Percentiles rank a stretch among this genome's conserved stretches.
Evolutionary conservation across 2,888 invertebrate genomes (phyloP).

Genomic region (Chaitophorus viminalis): DNA sequence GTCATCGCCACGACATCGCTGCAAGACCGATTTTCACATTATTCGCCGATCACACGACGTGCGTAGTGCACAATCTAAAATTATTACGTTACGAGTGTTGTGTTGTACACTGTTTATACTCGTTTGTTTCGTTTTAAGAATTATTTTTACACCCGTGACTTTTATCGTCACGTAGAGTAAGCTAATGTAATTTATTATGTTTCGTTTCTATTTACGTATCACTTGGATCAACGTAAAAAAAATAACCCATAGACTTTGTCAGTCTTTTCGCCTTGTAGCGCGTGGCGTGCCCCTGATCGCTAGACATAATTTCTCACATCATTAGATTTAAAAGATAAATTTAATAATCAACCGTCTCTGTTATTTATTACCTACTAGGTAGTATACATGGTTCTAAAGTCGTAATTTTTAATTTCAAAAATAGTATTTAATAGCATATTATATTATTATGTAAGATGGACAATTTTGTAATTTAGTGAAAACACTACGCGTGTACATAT

Average conservation of each 20-base stretch:
- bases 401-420: constrained; percentile 3
- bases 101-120: neutral
- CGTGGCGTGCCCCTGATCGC: too few species aligned
- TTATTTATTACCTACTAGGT: too few species aligned
- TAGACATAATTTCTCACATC: too few species aligned
- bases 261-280: too few species aligned
- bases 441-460: neutral
- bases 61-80: too few species aligned
- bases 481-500: neutral
- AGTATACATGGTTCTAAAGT: too few species aligned
- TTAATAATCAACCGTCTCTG: too few species aligned
- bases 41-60: too few species aligned
- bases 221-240: neutral
- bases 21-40: too few species aligned
- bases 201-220: constrained; percentile 33
- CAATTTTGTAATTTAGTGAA: constrained; percentile 10
- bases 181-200: constrained; percentile 14
- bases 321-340: too few species aligned
- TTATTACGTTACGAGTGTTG: neutral
- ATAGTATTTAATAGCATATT: neutral
- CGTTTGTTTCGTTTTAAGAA: constrained; percentile 16
- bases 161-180: constrained; percentile 34
- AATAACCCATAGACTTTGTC: neutral
- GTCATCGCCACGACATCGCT: too few species aligned
- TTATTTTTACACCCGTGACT: neutral